Conservation (phyloP, 2,888 invertebrate species). For the Acanthosepion lycidas region DNA sequence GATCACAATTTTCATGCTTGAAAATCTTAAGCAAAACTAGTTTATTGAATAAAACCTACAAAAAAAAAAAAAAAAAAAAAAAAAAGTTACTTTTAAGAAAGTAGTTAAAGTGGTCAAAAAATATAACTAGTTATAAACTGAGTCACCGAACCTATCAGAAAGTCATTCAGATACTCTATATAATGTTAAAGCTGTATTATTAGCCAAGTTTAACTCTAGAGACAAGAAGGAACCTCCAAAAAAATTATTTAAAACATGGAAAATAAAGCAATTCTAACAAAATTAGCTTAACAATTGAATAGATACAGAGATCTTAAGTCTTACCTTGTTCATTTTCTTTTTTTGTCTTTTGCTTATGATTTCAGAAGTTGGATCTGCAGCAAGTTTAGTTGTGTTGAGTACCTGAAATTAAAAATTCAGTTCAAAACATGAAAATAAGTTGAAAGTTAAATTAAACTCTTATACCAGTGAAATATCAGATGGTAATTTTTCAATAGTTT, state of each 20-base stretch:
- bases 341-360: background rate
- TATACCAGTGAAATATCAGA: background rate
- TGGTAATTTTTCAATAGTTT: background rate
- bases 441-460: background rate
- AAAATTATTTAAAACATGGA: no score
- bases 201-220: background rate
- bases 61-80: background rate
- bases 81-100: background rate
- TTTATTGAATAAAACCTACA: no score
- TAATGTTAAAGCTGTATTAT: no score
- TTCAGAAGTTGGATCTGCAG: conserved; percentile 33
- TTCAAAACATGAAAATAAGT: background rate
- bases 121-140: background rate
- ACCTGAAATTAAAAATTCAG: background rate
- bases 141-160: no score
- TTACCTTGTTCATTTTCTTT: conserved; percentile 39
- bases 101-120: no score
- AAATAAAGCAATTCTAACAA: background rate
- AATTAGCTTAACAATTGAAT: background rate
- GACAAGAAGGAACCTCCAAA: background rate
- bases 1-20: no score
- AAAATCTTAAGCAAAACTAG: no score
- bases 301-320: background rate
- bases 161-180: no score
- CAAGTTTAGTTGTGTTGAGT: background rate